Percentiles rank a stretch among this genome's conserved stretches.
These are phyloP conservation scores for Sturnira hondurensis DNA, from an alignment of 2,113 vertebrate genomes.

Conservation along the genomic window DNA sequence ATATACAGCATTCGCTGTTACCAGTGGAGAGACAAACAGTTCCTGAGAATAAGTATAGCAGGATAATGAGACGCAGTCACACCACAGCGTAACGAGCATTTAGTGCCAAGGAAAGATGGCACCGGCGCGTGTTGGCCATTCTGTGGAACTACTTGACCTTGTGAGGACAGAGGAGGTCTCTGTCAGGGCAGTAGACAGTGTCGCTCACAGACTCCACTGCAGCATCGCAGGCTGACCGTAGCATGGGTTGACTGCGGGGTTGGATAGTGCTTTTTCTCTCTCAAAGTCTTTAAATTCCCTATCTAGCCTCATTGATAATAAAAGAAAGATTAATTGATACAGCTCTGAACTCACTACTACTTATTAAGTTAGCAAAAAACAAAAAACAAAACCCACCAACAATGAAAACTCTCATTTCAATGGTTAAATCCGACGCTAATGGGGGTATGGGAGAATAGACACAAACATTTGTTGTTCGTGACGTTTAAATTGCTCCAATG, in stretches of 20 bases:
- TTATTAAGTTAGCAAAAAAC: constrained; percentile 1
- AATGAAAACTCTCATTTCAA: neutral
- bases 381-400: no score
- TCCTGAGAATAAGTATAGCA: neutral
- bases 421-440: neutral
- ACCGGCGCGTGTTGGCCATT: fast-evolving
- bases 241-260: neutral
- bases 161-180: neutral
- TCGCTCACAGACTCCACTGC: neutral
- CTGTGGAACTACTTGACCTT: neutral
- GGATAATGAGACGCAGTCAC: neutral
- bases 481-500: neutral
- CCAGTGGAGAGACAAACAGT: neutral
- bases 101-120: neutral
- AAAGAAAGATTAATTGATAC: neutral
- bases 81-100: neutral
- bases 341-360: neutral
- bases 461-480: neutral
- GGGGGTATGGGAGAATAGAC: neutral
- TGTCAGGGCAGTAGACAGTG: neutral
- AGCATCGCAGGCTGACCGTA: no score
- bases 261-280: neutral
- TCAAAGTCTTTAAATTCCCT: neutral
- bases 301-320: neutral
- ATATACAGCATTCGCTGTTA: neutral